Percentiles rank a stretch among this genome's conserved stretches.
phyloP scores from a whole-genome alignment of 2,797 vertebrate species.

The Pangasius krempfi region DNA sequence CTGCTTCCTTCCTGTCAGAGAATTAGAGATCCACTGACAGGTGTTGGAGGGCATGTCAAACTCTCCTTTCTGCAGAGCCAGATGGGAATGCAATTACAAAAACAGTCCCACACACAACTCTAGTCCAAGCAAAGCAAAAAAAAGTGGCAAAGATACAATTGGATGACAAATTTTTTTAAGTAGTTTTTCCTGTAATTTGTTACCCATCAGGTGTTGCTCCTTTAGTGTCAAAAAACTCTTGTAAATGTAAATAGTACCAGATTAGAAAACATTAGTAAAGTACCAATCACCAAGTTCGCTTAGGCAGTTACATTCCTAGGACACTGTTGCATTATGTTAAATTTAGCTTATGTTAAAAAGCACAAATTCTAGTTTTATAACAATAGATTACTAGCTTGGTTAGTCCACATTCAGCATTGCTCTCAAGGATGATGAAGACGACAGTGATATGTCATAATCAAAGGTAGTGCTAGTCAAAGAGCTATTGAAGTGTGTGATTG shows the following conservation, averaged over 20 bases:
- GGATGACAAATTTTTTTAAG: too few species aligned
- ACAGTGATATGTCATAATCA: neutral
- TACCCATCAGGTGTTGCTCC: neutral
- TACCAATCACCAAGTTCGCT: neutral
- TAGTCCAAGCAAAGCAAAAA: neutral
- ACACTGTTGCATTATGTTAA: neutral
- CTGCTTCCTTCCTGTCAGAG: neutral
- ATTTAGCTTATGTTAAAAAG: neutral
- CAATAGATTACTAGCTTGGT: neutral
- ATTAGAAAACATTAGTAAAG: neutral
- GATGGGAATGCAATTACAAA: neutral
- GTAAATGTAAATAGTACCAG: neutral
- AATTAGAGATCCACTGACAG: neutral
- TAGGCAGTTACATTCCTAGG: neutral
- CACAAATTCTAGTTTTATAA: neutral
- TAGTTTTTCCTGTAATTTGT: neutral
- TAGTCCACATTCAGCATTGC: neutral
- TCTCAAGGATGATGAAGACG: neutral
- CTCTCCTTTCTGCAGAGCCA: neutral
- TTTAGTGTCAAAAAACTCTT: neutral
- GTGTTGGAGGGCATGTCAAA: neutral
- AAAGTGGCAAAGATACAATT: neutral
- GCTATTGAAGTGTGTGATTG: conserved; percentile 20
- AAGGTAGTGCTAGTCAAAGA: conserved; percentile 26
- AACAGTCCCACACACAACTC: neutral